These are phyloP conservation scores for Anabacerthia variegaticeps DNA, from an alignment of 2,797 vertebrate genomes.

Conservation along the genomic window DNA sequence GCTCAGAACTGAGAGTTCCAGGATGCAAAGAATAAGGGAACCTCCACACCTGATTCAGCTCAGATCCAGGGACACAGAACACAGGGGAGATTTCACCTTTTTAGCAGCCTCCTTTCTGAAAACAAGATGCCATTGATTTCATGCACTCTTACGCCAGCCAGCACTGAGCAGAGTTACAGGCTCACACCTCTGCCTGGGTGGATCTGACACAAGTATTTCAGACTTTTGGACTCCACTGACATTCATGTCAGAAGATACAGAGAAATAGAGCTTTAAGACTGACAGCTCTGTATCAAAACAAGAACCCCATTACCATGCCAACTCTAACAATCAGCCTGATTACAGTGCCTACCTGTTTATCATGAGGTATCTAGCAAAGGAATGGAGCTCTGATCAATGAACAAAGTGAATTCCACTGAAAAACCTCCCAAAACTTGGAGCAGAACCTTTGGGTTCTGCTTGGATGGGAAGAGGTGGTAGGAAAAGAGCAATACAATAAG, in stretches of 20 bases:
- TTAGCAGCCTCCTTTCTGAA: background rate
- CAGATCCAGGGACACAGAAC: background rate
- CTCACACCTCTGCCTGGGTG: background rate
- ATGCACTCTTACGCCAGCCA: background rate
- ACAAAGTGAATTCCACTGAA: background rate
- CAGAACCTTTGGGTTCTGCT: background rate
- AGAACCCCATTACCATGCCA: background rate
- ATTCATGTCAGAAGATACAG: background rate
- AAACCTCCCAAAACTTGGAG: background rate
- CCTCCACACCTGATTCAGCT: background rate
- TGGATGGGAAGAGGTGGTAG: rapidly evolving
- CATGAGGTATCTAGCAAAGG: background rate
- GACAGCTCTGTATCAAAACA: background rate
- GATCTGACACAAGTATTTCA: background rate
- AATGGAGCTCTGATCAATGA: background rate
- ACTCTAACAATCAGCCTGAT: background rate
- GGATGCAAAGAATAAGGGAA: background rate
- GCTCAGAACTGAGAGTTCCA: background rate
- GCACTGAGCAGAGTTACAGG: background rate
- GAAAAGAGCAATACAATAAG: background rate
- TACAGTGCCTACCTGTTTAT: background rate
- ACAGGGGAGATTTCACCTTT: background rate
- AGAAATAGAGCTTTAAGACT: background rate
- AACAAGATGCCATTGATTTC: background rate
- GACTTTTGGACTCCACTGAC: background rate